A percentile compares a stretch with the other conserved stretches of the same genome.
phyloP scores from a whole-genome alignment of 2,888 invertebrate genomes.

The Schizaphis graminum region DNA sequence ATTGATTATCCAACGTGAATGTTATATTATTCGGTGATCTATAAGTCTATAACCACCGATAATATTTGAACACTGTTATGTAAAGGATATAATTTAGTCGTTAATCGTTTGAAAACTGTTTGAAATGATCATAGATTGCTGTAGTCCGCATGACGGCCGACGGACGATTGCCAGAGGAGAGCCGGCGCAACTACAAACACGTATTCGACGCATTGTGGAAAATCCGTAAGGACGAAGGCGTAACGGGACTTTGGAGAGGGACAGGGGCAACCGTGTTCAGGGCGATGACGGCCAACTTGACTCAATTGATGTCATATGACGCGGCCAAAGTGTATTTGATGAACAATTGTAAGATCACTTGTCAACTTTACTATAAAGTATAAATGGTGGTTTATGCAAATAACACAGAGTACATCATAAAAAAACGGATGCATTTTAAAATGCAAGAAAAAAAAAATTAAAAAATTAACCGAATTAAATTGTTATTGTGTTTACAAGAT shows the following conservation, averaged over 20 bases:
- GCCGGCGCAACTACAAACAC: conserved; percentile 92
- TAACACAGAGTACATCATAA: background rate
- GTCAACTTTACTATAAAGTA: background rate
- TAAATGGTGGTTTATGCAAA: background rate
- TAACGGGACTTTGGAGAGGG: conserved; percentile 91
- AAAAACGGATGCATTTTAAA: no score
- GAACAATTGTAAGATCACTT: conserved; percentile 72
- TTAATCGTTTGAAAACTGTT: background rate
- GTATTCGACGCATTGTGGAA: conserved; percentile 89
- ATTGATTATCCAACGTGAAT: background rate
- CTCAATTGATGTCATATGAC: conserved; percentile 96
- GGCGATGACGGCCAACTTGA: conserved; percentile 98
- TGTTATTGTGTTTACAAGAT: no score
- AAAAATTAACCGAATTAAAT: no score
- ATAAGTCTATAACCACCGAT: no score
- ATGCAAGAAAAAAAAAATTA: no score
- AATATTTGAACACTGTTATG: no score
- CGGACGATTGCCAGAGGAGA: conserved; percentile 88
- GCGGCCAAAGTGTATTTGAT: conserved; percentile 81
- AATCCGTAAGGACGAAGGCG: conserved; percentile 86
- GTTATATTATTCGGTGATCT: background rate
- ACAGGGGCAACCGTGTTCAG: conserved; percentile 86
- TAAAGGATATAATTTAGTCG: no score
- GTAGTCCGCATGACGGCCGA: conserved; percentile 98
- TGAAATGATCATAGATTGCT: conserved; percentile 76